Percentiles rank a stretch among this genome's conserved stretches.
Evolutionary conservation across 2,797 vertebrate genomes (phyloP).

Genomic region (Brachymystax lenok): DNA sequence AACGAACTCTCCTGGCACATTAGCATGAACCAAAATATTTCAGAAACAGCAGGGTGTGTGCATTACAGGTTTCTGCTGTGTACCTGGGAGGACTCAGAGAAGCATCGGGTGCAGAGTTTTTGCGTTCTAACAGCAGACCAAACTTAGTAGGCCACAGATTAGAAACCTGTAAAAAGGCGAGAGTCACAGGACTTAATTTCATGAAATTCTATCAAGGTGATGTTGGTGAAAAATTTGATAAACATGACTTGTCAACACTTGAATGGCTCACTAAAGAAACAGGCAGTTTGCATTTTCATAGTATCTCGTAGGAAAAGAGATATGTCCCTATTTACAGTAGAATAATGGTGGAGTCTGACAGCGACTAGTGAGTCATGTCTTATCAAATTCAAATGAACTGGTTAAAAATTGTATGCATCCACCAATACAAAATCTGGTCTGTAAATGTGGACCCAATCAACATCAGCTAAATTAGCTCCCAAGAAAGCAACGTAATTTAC

Average conservation of each 20-base stretch:
- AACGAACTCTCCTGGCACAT: background rate
- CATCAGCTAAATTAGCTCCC: background rate
- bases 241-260: background rate
- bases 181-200: background rate
- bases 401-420: background rate
- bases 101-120: constrained; percentile 80
- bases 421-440: background rate
- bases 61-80: background rate
- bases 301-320: background rate
- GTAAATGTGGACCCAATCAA: background rate
- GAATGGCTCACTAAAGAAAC: background rate
- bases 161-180: constrained; percentile 79
- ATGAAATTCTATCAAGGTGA: background rate
- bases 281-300: background rate
- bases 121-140: constrained; percentile 91
- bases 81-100: constrained; percentile 85
- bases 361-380: background rate
- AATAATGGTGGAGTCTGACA: background rate
- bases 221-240: background rate
- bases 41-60: background rate
- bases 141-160: constrained; percentile 93
- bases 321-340: background rate
- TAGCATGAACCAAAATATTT: background rate
- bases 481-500: background rate
- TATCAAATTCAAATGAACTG: background rate